Evolutionary conservation across 2,113 vertebrate species (phyloP).

Genomic region (Australoheros scitulus): DNA sequence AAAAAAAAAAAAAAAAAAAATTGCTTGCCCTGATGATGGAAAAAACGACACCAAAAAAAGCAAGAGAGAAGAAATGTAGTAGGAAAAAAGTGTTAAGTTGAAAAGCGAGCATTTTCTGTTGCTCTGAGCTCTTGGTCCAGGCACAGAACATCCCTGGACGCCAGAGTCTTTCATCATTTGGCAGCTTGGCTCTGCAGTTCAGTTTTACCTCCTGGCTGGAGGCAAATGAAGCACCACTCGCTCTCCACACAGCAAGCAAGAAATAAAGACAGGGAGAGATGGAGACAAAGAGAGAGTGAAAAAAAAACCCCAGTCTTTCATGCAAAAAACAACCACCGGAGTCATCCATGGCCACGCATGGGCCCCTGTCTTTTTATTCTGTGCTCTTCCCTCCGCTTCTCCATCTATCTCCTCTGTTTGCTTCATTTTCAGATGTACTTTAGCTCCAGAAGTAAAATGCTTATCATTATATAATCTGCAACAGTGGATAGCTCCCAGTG

Average conservation of each 20-base stretch:
- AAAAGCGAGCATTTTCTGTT: slow-evolving; percentile 80
- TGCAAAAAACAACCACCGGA: slow-evolving; percentile 79
- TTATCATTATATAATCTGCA: slow-evolving; percentile 79
- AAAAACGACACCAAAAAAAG: slow-evolving; percentile 70
- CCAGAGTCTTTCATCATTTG: slow-evolving; percentile 83
- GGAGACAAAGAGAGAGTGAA: slow-evolving; percentile 56
- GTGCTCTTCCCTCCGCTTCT: slow-evolving; percentile 43
- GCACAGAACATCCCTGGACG: slow-evolving; percentile 79
- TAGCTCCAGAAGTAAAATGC: slow-evolving; percentile 71
- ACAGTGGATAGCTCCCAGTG: slow-evolving; percentile 70
- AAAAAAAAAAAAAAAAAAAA: slow-evolving; percentile 48
- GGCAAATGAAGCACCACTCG: slow-evolving; percentile 74
- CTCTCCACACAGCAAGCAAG: slow-evolving; percentile 72
- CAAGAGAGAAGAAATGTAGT: slow-evolving; percentile 54
- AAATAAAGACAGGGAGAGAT: slow-evolving; percentile 51
- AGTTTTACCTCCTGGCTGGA: slow-evolving; percentile 82
- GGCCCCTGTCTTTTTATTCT: slow-evolving; percentile 57
- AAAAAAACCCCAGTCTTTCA: slow-evolving; percentile 63
- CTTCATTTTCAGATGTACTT: slow-evolving; percentile 62
- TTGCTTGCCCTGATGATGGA: slow-evolving; percentile 66
- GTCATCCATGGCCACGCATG: slow-evolving; percentile 72
- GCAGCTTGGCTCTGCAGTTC: slow-evolving; percentile 77
- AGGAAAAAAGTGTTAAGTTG: slow-evolving; percentile 77
- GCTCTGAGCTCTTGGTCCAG: slow-evolving; percentile 79
- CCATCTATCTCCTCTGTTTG: slow-evolving; percentile 54